Base-by-base conservation (phyloP, 30 jellyfish, hydroid and myxozoan genomes). In the Turritopsis dohrnii region DNA sequence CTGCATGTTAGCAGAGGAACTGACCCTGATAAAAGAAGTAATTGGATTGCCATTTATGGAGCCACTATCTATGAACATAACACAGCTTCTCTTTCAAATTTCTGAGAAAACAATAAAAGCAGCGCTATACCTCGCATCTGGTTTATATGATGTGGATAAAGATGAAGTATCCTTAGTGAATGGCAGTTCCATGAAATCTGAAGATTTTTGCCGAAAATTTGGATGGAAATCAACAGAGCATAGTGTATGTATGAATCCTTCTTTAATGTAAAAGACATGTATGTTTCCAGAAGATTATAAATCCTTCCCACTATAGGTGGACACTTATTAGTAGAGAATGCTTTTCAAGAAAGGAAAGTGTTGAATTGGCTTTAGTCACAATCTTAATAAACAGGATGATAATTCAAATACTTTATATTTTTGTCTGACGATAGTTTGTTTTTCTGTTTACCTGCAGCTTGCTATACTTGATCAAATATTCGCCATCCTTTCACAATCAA, bases 191-290 rank as follows among this genome's bases (percentile, higher is more conserved):
- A n/a, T 72, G 76, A 54, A 21, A 66, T 26, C 30, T 28, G 96
- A 85, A 54, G 97, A 91, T 54, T 81, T 75, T 23, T 91, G 96
- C 71, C 85, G 97, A 16, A 91, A 91, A 75, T 71, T 53, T 81
- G 91, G 90, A 3, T 87, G 94, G 96, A 87, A 76, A 52, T 85
- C 93, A 18, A 85, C 95, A 54, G 97, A 91, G 71, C 31, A 84
- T 18, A 83, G 97, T 81, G 97, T 91, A 83, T 77, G 97, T 84
- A 21, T n/a, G n/a, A n/a, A n/a, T n/a, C n/a, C n/a, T n/a, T n/a
- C 19, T 18, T 7, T 20, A 28, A 8, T 79, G 21, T 79, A 52
- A 53, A 21, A 7, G 19, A 41, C 29, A 29, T 3, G 18, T 77
- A n/a, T 16, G n/a, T n/a, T n/a, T n/a, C n/a, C n/a, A n/a, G n/a